Base-by-base conservation (phyloP, 2,113 vertebrate genomes). In the Aythya baeri region DNA sequence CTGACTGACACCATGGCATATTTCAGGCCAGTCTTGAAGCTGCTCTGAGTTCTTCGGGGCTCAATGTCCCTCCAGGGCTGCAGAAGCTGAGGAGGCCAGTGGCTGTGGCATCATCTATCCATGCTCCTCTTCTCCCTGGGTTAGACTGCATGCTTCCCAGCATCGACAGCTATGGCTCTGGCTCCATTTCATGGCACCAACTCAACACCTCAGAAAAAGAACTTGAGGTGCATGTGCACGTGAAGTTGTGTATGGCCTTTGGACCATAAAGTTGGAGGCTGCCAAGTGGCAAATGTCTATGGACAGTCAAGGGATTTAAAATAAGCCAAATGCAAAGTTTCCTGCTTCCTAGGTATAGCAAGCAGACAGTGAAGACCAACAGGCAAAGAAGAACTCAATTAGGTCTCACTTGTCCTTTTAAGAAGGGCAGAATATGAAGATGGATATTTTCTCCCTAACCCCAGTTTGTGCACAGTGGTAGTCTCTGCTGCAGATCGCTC, bases 171-270 rank as follows among this genome's bases (percentile, higher is more conserved):
- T 61, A 46, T 83, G 71, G 83, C 20, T 91, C 7, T 52, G 43
- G 73, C 43, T 62, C 75, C 13, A 11, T 26, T 67, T 67, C 62
- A 17, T 10, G 22, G 22, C 46, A 77, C 23, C 29, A 46, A 1
- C 17, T 62, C 49, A 79, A 9, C 21, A n/a, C 31, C 46, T 79
- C 34, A 72, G 79, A 94, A 54, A 5, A 72, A n/a, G 41, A 67
- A 21, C 27, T 76, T 2, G 0, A 65, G 63, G 26, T 71, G 46
- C 14, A 20, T 1, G 8, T 17, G 59, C 17, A 43, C 0, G 1
- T 32, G n/a, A 10, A 67, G 46, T 26, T 91, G 17, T 50, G 23
- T 86, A 29, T 54, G 61, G 26, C 36, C 59, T 65, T 86, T 36
- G 38, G 55, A 59, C 25, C 22, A 12, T 41, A 7, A 46, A 59